Base-by-base conservation (phyloP, 2,113 vertebrate species). In the Astatotilapia flaviijosephi region DNA sequence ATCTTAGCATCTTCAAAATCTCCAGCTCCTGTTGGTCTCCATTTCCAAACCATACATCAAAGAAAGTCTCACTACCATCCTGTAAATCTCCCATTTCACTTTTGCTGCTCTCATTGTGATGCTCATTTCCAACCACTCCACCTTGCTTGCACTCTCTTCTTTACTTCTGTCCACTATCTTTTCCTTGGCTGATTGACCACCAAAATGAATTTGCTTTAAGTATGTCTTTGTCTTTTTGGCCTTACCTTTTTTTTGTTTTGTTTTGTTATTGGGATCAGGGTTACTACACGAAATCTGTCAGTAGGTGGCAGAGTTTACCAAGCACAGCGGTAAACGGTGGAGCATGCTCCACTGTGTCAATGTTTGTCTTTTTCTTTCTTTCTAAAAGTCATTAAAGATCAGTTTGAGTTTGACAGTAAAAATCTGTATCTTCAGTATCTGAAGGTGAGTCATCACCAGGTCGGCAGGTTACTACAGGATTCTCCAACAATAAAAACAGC, bases 291-390 rank as follows among this genome's bases (percentile, higher is more conserved):
- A 13, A 8, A 79, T 5, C 60, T 37, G 85, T 6, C 95, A 83
- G 10, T 87, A 95, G 96, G 83, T 90, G 95, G 93, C 90, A 85
- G 12, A 6, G 37, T 94, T 92, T 45, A 77, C 56, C 86, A 91
- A 88, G 13, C 9, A 84, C 40, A 31, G 42, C 45, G 10, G 15
- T 49, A 51, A 51, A 77, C 26, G 6, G 45, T 49, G 70, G 70
- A 5, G 73, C 26, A n/a, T 51, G 45, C 45, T 31, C 73, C 26
- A 51, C 45, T 54, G 35, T 51, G 62, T 6, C 11, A 6, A 31
- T 28, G 21, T 79, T 56, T 70, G 7, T 3, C 17, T 13, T 31
- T 13, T 26, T 45, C 6, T 84, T 33, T 85, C 13, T 84, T 42
- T 55, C 40, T 53, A 5, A 31, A 26, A 84, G 7, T 33, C 2